Evolutionary conservation across 1,140 invertebrate species (phyloP), one percentile per base, ranked within the genome.

Genomic region (Scylla paramamosain): DNA sequence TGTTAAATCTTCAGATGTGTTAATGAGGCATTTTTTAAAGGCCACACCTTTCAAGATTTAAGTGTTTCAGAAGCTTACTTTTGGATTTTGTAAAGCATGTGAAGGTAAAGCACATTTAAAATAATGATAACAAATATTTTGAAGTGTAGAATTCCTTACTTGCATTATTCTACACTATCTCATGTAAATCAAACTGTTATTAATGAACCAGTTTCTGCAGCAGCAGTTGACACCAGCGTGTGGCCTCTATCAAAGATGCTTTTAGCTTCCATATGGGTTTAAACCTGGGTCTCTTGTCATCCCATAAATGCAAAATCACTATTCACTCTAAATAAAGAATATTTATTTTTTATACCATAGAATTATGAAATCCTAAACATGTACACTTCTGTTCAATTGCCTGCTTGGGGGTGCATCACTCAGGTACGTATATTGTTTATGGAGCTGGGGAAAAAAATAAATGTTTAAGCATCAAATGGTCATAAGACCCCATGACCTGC

Each of bases 301-400:
- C 91, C 91, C 59, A 83, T 91, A 82, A 77, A 87, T 93, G 82
- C 82, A 84, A 87, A 59, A n/a, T 31, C 32, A 84, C 28, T 93
- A 93, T 86, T 93, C 92, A 93, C 46, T 28, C 83, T 93, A 86
- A 93, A 93, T 93, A 93, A 93, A 93, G 92, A 93, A 52, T 93
- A 93, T 93, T 93, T 93, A 87, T 93, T 93, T 93, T 91, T 91
- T 91, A 91, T 31, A 59, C 10, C 12, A 91, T 67, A 31, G 67
- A 6, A 77, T 45, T 31, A 32, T 59, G 52, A 16, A 59, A 59
- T 59, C 39, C 39, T 39, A 39, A 39, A 39, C 6, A 39, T 39
- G 6, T 39, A 39, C 6, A 39, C 39, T 39, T 39, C 39, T 39
- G 39, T 39, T 39, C 39, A 39, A 39, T 39, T 39, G 39, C 39